Evolutionary conservation across 2,797 vertebrate species (phyloP), one percentile per base, ranked within the genome.

Genomic region (Coregonus suidteri): DNA sequence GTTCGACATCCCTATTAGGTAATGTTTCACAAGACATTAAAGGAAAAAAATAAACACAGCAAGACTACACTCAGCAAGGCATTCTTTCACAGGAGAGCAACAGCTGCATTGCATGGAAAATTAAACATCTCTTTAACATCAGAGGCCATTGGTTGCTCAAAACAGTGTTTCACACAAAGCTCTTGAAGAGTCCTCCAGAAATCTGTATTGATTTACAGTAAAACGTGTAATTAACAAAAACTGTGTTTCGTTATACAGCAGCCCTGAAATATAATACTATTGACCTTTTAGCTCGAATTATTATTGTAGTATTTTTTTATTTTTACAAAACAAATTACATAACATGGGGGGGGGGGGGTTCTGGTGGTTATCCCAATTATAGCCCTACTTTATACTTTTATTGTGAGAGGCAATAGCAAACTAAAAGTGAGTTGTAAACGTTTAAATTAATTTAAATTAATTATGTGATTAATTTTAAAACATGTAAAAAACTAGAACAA

Each of bases 61-160:
- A 68, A 79, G 67, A 73, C 64, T 35, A 77, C 65, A 64, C 54
- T 31, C 71, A 80, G 80, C 79, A 80, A 71, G 18, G 82, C 85
- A 87, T 90, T 92, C 81, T 88, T 86, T 75, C 83, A 71, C 87
- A 73, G 83, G 81, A 83, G 89, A 88, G 89, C 87, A 92, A 89
- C 90, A 93, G 91, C 90, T 93, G 92, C 89, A 89, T 80, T 82
- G 79, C 92, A 91, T 86, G 83, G 84, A 89, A 86, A 90, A 93
- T 88, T 88, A 92, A 92, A 92, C 89, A 91, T 91, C 88, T 89
- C 87, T 87, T 84, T 80, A 54, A 90, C 84, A 89, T 88, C 83
- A 88, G 80, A 82, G 82, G 77, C 79, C 62, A 41, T 75, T 52
- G 83, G 84, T 82, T 85, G 68, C 77, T 80, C 77, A 35, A 79